phyloP scores from a whole-genome alignment of 1,140 invertebrate species.

The Papilio aristodemus region DNA sequence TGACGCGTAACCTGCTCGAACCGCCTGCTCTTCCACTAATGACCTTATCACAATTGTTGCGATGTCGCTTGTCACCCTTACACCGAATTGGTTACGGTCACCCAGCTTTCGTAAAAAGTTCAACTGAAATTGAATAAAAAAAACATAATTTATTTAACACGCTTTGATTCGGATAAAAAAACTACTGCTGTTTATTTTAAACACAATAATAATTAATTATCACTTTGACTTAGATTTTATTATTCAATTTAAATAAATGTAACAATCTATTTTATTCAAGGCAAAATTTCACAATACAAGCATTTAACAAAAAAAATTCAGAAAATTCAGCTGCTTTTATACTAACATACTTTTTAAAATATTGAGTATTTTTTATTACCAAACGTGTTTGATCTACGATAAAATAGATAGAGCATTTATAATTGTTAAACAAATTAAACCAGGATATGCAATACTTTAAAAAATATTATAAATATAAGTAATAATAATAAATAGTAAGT shows the following conservation, averaged over 20 bases:
- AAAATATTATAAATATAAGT: not conserved
- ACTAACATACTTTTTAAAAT: not conserved
- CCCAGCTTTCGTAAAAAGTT: not conserved
- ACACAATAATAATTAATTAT: not conserved
- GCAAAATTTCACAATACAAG: not conserved
- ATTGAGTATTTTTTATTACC: not conserved
- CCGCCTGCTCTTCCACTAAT: slow-evolving; percentile 55
- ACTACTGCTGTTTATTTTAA: no score
- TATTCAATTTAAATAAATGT: not conserved
- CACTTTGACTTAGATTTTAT: not conserved
- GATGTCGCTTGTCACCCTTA: slow-evolving; percentile 46
- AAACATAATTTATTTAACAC: no score
- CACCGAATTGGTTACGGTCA: not conserved
- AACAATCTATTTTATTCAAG: not conserved
- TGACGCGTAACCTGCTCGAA: slow-evolving; percentile 52
- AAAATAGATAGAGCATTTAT: no score
- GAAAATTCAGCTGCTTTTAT: not conserved
- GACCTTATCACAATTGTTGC: slow-evolving; percentile 50
- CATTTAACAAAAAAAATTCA: not conserved
- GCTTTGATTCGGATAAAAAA: no score
- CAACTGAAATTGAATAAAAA: not conserved
- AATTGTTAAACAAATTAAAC: no score
- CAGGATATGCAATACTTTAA: no score
- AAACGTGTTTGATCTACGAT: no score
- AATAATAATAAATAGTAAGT: not conserved